These are phyloP conservation scores for Vollenhovia emeryi DNA, from an alignment of 1,140 invertebrate species.

Conservation along the genomic window DNA sequence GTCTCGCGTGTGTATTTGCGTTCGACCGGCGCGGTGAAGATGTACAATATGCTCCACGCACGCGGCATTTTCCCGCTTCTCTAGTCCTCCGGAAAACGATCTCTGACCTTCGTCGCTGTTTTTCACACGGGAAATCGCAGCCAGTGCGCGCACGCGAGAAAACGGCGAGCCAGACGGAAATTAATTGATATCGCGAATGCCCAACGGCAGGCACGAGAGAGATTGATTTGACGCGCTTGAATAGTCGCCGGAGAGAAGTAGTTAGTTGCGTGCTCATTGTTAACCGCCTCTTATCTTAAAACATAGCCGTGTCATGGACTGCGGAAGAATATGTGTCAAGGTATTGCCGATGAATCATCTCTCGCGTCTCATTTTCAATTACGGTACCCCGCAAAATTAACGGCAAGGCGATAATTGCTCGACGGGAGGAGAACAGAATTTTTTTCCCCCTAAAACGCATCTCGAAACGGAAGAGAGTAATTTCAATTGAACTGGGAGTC, in stretches of 20 bases:
- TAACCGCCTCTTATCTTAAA: constrained; percentile 46
- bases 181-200: constrained; percentile 51
- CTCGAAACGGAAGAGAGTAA: neutral
- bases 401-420: neutral
- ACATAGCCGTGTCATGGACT: constrained; percentile 38
- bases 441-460: no score
- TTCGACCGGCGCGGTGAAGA: neutral
- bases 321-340: constrained; percentile 53
- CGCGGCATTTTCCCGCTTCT: constrained; percentile 22
- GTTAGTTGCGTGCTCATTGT: constrained; percentile 43
- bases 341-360: constrained; percentile 38
- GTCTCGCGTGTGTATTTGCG: constrained; percentile 37
- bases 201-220: constrained; percentile 34
- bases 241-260: constrained; percentile 38
- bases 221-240: constrained; percentile 59
- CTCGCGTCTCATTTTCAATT: constrained; percentile 15
- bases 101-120: constrained; percentile 33
- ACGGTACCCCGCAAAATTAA: constrained; percentile 1
- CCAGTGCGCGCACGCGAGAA: constrained; percentile 25
- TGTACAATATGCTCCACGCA: neutral
- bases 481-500: neutral
- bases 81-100: constrained; percentile 30
- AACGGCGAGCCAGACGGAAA: constrained; percentile 39
- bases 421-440: neutral
- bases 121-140: constrained; percentile 30